Evolutionary conservation across 2,797 vertebrate genomes (phyloP).

Genomic region (Epinephelus malabaricus): DNA sequence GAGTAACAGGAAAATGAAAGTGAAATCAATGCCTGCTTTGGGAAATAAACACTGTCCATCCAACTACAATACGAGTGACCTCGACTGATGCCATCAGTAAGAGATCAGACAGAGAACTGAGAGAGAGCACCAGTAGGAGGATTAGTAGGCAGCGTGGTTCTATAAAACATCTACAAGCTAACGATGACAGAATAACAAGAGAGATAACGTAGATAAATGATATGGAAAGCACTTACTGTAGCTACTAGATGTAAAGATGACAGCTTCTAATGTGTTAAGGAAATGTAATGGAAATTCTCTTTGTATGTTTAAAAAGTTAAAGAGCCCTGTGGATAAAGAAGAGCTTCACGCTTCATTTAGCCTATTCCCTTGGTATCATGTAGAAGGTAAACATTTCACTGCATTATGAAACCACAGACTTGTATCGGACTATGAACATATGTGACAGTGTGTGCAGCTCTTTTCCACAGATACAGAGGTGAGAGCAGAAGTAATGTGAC

Average conservation of each 20-base stretch:
- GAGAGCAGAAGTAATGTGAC: not conserved
- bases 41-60: constrained; percentile 76
- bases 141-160: constrained; percentile 20
- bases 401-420: constrained; percentile 14
- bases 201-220: constrained; percentile 7
- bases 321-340: not conserved
- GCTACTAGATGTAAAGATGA: not conserved
- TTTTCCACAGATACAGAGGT: not conserved
- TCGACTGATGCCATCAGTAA: constrained; percentile 59
- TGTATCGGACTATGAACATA: not conserved
- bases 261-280: constrained; percentile 4
- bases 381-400: constrained; percentile 41
- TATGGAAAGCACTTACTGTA: constrained; percentile 4
- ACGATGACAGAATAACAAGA: constrained; percentile 9
- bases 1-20: constrained; percentile 69
- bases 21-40: constrained; percentile 74
- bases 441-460: constrained; percentile 6
- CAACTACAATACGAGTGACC: constrained; percentile 65
- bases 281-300: not conserved
- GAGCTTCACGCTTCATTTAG: constrained; percentile 36
- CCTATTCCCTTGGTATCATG: constrained; percentile 26
- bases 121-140: constrained; percentile 9
- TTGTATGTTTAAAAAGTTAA: constrained; percentile 23
- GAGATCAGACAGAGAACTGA: constrained; percentile 24
- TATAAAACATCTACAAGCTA: constrained; percentile 20